A percentile compares a stretch with the other conserved stretches of the same genome.
Evolutionary conservation across 2,113 vertebrate genomes (phyloP).

Genomic region (Chrysemys picta): DNA sequence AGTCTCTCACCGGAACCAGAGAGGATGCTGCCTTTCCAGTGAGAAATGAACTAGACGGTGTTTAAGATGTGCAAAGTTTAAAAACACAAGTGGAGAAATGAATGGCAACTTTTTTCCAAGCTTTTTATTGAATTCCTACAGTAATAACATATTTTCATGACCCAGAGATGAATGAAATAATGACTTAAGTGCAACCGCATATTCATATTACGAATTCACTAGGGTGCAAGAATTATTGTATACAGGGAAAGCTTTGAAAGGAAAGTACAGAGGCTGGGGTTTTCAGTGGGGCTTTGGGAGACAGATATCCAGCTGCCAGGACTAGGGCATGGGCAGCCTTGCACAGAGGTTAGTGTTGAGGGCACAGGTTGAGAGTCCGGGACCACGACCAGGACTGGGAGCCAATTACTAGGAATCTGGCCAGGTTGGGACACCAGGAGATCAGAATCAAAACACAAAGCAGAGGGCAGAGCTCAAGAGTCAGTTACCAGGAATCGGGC

Average conservation of each 20-base stretch:
- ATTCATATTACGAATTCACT: not conserved
- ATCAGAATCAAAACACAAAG: not conserved
- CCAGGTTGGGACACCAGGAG: not conserved
- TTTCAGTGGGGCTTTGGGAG: not conserved
- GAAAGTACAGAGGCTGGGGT: not conserved
- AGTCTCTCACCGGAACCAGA: constrained; percentile 18
- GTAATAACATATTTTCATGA: not conserved
- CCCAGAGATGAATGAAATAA: constrained; percentile 17
- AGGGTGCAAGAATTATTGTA: not conserved
- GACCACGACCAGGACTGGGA: not conserved
- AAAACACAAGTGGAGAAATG: constrained; percentile 4
- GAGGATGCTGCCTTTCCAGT: not conserved
- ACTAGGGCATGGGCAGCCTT: too few relatives aligned
- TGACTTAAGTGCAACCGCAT: not conserved
- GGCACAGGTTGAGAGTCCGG: not conserved
- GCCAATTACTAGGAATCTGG: not conserved
- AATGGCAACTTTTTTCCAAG: not conserved
- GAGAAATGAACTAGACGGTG: not conserved
- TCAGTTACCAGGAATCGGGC: not conserved
- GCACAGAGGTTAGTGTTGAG: not conserved
- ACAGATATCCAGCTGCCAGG: not conserved
- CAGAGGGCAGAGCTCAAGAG: not conserved
- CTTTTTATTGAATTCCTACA: constrained; percentile 1
- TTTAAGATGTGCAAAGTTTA: not conserved
- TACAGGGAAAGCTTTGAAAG: not conserved